These are phyloP conservation scores for Caloenas nicobarica DNA, from an alignment of 2,113 vertebrate species.

Conservation along the genomic window DNA sequence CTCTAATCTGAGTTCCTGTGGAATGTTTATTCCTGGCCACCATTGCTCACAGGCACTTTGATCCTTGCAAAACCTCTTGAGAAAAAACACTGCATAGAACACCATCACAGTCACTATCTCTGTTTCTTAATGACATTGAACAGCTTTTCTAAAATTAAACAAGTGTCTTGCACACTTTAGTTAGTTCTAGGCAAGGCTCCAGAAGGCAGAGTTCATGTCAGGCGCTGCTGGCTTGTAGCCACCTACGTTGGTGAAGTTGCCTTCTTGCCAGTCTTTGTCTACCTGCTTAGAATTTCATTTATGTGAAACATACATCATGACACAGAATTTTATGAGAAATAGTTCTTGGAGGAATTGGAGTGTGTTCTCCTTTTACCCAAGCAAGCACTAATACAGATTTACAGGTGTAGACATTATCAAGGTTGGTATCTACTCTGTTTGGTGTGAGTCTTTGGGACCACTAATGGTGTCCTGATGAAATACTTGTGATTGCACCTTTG, in stretches of 20 bases:
- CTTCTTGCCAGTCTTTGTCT: background rate
- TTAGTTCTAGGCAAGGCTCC: background rate
- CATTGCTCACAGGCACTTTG: background rate
- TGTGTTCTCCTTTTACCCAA: background rate
- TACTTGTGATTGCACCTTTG: background rate
- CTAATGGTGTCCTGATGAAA: background rate
- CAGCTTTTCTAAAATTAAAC: background rate
- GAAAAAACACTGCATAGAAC: background rate
- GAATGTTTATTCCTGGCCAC: background rate
- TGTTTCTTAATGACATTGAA: background rate
- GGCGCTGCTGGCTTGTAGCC: background rate
- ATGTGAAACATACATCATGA: background rate
- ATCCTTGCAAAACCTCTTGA: background rate
- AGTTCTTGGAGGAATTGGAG: background rate
- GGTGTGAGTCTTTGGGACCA: background rate
- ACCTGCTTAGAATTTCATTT: background rate
- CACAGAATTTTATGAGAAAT: background rate
- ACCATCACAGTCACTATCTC: background rate
- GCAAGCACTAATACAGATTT: background rate
- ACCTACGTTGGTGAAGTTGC: background rate
- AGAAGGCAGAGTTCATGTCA: background rate
- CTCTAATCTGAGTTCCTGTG: background rate
- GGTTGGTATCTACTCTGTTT: background rate
- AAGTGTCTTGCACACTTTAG: background rate
- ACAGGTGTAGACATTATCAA: background rate